Percentiles rank a stretch among this genome's conserved stretches.
Conservation (phyloP, 1,140 invertebrate species). For the Homalodisca vitripennis region DNA sequence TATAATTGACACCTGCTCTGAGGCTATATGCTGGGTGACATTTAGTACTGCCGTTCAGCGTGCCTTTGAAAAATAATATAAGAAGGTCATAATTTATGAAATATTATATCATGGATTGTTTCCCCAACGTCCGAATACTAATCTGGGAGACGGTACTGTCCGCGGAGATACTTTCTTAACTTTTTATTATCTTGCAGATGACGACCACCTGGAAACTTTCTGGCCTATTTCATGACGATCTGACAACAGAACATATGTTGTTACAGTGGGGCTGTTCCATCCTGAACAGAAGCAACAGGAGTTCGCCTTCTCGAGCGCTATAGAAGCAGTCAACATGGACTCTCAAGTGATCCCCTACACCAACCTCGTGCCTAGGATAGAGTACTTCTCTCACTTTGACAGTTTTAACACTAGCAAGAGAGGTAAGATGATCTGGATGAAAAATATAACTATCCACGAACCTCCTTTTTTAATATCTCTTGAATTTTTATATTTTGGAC, state of each 20-base stretch:
- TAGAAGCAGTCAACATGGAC: conserved; percentile 51
- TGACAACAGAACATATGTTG: not conserved
- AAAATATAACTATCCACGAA: no score
- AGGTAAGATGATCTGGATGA: conserved; percentile 37
- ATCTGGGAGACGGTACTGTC: no score
- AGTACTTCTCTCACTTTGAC: conserved; percentile 38
- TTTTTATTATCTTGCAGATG: no score
- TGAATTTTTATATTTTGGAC: not conserved
- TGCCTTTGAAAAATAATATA: no score
- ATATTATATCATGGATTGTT: no score
- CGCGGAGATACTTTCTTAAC: no score
- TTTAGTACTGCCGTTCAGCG: no score
- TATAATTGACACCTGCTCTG: no score
- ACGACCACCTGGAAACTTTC: no score
- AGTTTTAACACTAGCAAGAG: conserved; percentile 40
- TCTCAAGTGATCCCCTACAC: conserved; percentile 23
- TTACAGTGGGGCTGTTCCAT: conserved; percentile 51
- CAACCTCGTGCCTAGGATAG: conserved; percentile 29
- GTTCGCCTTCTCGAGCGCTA: conserved; percentile 50
- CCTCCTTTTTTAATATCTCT: not conserved
- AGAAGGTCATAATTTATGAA: no score
- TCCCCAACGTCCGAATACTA: no score
- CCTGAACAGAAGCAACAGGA: conserved; percentile 48
- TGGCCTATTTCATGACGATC: not conserved
- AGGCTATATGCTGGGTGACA: no score